Evolutionary conservation across 1,140 invertebrate genomes (phyloP).

Genomic region (Tribolium madens): DNA sequence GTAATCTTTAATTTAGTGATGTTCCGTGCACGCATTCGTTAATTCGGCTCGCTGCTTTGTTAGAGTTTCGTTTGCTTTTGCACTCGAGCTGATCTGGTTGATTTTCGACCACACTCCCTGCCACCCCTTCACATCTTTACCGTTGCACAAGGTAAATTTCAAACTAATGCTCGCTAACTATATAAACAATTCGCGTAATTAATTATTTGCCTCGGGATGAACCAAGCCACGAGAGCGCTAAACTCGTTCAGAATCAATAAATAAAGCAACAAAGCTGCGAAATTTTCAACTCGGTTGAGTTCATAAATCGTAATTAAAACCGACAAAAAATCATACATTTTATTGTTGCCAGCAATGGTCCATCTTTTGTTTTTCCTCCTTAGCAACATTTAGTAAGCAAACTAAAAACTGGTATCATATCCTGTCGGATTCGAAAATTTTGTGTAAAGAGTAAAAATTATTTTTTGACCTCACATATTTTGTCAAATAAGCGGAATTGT

Average conservation of each 20-base stretch:
- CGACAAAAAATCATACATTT: neutral
- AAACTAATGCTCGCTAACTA: slow-evolving; percentile 35
- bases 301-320: neutral
- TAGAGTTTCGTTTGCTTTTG: slow-evolving; percentile 13
- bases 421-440: no score
- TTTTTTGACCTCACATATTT: no score
- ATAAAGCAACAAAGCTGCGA: slow-evolving; percentile 16
- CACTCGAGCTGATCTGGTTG: slow-evolving; percentile 17
- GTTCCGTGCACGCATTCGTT: slow-evolving; percentile 34
- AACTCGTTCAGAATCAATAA: slow-evolving; percentile 9
- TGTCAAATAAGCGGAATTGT: no score
- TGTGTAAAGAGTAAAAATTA: no score
- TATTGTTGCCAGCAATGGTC: no score
- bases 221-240: neutral
- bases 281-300: neutral
- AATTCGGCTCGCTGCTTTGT: slow-evolving; percentile 21
- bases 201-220: slow-evolving; percentile 19
- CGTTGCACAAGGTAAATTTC: slow-evolving; percentile 27
- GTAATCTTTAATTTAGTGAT: slow-evolving; percentile 37
- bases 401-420: no score
- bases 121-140: neutral
- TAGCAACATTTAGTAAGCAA: no score
- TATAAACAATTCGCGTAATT: slow-evolving; percentile 35
- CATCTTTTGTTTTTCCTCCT: no score
- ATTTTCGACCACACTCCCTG: slow-evolving; percentile 6